phyloP scores from a whole-genome alignment of 2,113 vertebrate species.

The human (Homo sapiens) region DNA sequence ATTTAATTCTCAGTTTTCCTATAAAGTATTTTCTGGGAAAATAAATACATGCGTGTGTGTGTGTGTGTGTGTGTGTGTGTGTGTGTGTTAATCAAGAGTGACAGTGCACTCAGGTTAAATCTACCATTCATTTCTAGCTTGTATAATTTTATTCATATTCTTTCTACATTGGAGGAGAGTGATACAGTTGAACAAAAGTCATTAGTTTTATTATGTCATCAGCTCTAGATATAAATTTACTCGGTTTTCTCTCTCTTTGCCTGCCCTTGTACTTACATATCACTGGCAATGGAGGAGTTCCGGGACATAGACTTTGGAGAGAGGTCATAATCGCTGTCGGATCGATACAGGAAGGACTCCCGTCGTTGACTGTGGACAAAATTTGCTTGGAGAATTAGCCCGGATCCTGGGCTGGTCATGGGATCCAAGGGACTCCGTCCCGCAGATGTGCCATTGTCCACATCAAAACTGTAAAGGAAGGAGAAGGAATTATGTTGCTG shows the following conservation, averaged over 20 bases:
- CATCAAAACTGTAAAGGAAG: slow-evolving; percentile 91
- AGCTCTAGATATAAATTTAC: neutral
- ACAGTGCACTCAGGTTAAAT: neutral
- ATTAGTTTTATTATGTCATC: neutral
- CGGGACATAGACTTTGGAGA: slow-evolving; percentile 99
- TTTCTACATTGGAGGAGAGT: neutral
- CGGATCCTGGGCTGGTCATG: slow-evolving; percentile 98
- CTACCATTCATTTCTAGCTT: neutral
- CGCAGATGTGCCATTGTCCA: slow-evolving; percentile 98
- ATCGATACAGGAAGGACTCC: slow-evolving; percentile 98
- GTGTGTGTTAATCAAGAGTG: neutral
- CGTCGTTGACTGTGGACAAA: slow-evolving; percentile 98
- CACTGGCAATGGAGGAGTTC: slow-evolving; percentile 99
- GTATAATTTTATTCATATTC: neutral
- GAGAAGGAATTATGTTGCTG: neutral
- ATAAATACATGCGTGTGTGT: neutral
- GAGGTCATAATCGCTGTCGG: slow-evolving; percentile 98
- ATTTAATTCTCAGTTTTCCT: neutral
- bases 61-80: too few species aligned
- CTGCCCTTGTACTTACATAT: slow-evolving; percentile 91
- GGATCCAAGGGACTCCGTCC: slow-evolving; percentile 99
- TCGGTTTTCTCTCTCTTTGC: neutral
- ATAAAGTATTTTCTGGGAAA: neutral
- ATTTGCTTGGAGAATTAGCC: slow-evolving; percentile 98
- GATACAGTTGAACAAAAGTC: neutral